phyloP scores from a whole-genome alignment of 2,113 vertebrate genomes.

The Petrocephalus microphthalmus region DNA sequence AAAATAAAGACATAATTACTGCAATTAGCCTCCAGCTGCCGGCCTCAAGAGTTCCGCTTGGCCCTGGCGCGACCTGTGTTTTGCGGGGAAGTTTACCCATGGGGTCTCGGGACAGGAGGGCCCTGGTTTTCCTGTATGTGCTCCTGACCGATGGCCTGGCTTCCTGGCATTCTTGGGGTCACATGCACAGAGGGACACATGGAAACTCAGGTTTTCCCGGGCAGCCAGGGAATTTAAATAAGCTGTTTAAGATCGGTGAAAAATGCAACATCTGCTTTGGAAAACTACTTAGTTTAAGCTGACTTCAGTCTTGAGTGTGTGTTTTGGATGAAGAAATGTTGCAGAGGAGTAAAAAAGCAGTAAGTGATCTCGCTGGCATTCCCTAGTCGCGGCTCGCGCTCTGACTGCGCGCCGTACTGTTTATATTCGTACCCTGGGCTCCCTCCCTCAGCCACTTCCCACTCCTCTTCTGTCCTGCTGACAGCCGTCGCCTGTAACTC shows the following conservation, averaged over 20 bases:
- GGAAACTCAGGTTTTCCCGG: not conserved
- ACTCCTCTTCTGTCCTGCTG: not conserved
- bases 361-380: not conserved
- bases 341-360: not conserved
- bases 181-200: not conserved
- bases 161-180: not conserved
- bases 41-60: not conserved
- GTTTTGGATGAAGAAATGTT: not conserved
- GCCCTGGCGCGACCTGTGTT: not conserved
- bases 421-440: not conserved
- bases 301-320: not conserved
- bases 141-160: not conserved
- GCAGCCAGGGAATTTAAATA: not conserved
- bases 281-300: not conserved
- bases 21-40: slow-evolving; percentile 7
- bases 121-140: not conserved
- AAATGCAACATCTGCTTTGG: not conserved
- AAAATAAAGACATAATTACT: not conserved
- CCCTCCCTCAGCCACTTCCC: not conserved
- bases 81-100: not conserved
- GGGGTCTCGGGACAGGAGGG: not conserved
- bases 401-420: not conserved
- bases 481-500: not conserved
- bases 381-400: not conserved
- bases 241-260: not conserved